Evolutionary conservation across 2,888 invertebrate species (phyloP).

Genomic region (Amblyteles armatorius): DNA sequence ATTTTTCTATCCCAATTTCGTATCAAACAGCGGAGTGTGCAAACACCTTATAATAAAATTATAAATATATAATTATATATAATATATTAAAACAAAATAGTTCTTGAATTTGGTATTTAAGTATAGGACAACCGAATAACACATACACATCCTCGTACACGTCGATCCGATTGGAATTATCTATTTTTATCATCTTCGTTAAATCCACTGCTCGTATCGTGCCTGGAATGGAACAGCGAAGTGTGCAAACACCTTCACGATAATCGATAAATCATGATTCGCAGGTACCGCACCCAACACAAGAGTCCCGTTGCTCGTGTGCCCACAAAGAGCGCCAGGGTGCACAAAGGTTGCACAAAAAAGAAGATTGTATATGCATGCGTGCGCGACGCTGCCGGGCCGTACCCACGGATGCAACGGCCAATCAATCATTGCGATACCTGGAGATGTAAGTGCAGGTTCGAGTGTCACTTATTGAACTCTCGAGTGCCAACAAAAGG

Average conservation of each 20-base stretch:
- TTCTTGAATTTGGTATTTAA: too few species aligned
- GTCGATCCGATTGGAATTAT: too few species aligned
- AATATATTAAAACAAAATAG: too few species aligned
- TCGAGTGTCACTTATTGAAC: constrained; percentile 49
- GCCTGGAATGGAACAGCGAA: constrained; percentile 2
- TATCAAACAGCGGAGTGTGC: constrained; percentile 21
- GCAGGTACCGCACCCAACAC: constrained; percentile 65
- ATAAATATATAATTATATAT: too few species aligned
- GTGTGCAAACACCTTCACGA: constrained; percentile 49
- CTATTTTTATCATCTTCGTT: too few species aligned
- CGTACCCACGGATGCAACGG: constrained; percentile 76
- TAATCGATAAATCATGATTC: constrained; percentile 72
- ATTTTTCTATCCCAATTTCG: background rate
- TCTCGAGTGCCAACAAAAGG: constrained; percentile 51
- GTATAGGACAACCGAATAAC: too few species aligned
- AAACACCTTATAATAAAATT: constrained; percentile 22
- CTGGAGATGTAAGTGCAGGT: constrained; percentile 31
- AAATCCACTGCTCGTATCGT: too few species aligned
- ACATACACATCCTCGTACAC: too few species aligned
- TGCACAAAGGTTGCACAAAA: constrained; percentile 70
- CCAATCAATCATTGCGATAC: constrained; percentile 77
- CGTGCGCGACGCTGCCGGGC: constrained; percentile 69
- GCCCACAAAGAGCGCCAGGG: constrained; percentile 65
- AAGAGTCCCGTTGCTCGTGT: constrained; percentile 61
- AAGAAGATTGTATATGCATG: constrained; percentile 26